Evolutionary conservation across 2,113 vertebrate species (phyloP), one percentile per base, ranked within the genome.

Genomic region (Vidua macroura): DNA sequence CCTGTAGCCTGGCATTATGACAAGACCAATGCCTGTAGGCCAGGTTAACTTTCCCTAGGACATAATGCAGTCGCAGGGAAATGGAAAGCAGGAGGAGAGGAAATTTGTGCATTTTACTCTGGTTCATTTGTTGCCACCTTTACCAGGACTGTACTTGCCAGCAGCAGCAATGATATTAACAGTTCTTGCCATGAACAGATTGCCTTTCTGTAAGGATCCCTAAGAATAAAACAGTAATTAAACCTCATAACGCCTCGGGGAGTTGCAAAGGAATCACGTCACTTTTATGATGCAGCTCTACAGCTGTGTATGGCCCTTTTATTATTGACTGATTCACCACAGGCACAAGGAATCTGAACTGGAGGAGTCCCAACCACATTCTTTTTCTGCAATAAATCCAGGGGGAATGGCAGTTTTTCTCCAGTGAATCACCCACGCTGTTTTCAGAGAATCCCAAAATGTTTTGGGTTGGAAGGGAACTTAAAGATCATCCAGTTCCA

Each of bases 211-310:
- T 39, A 52, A 77, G 62, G 59, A 68, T 83, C 30, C 51, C 23
- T 56, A 70, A 80, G 79, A 67, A 63, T 51, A 69, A 93, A 88
- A 74, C 55, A 83, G 46, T 83, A 90, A 90, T 83, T 94, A 90
- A 85, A 37, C 33, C 58, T 35, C 48, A 2, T 9, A 63, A 76
- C 3, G 31, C 48, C 68, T 82, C 12, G 0, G 59, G 63, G 79
- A 80, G 59, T 53, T 88, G 33, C 70, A 86, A 81, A 77, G 46
- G 51, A 76, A 72, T 91, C 89, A 30, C 0, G 0, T 51, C 56
- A 78, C 10, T 77, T 76, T n/a, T 28, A 55, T 6, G 4, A 56
- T 44, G 70, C 33, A 76, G 56, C 27, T 63, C 64, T 78, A 64
- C 64, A 92, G 64, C 77, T 86, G 48, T 69, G 33, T 25, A 53